phyloP scores from a whole-genome alignment of 92 coral and sea anemone species.

The Epizoanthus scotinus region DNA sequence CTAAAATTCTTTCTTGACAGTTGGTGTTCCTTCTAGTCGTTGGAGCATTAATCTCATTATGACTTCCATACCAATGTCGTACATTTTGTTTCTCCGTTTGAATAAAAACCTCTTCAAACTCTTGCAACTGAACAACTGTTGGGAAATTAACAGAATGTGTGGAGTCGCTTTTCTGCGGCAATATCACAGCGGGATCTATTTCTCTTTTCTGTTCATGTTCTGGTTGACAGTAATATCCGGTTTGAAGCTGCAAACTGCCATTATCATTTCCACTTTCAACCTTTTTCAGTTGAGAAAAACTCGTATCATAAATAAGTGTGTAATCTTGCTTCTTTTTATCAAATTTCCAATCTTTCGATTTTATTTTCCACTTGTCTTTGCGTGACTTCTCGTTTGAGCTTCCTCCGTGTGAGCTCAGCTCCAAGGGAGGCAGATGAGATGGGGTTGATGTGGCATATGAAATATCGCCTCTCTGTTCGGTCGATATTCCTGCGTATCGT shows the following conservation, averaged over 20 bases:
- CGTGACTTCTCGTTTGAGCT: background rate
- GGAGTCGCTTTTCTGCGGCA: background rate
- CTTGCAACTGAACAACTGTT: constrained; percentile 14
- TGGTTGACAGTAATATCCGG: background rate
- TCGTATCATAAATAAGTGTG: background rate
- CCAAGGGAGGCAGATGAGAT: constrained; percentile 19
- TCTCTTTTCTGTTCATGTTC: background rate
- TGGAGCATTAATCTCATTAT: too few species aligned
- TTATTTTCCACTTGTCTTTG: constrained; percentile 1
- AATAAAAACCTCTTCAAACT: constrained; percentile 21
- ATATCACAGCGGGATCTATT: background rate
- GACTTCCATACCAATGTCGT: background rate
- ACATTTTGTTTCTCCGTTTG: background rate
- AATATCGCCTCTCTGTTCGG: constrained; percentile 1
- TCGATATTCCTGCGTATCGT: background rate
- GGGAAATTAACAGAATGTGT: background rate
- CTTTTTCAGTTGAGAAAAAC: background rate
- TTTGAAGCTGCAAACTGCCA: background rate
- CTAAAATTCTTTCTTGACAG: too few species aligned
- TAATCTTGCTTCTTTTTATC: background rate
- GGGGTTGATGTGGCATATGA: background rate
- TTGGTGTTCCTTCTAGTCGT: too few species aligned
- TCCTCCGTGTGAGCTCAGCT: background rate
- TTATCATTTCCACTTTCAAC: background rate
- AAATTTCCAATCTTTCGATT: background rate